Evolutionary conservation across 2,797 vertebrate genomes (phyloP), one percentile per base, ranked within the genome.

Genomic region (Mus minutoides): DNA sequence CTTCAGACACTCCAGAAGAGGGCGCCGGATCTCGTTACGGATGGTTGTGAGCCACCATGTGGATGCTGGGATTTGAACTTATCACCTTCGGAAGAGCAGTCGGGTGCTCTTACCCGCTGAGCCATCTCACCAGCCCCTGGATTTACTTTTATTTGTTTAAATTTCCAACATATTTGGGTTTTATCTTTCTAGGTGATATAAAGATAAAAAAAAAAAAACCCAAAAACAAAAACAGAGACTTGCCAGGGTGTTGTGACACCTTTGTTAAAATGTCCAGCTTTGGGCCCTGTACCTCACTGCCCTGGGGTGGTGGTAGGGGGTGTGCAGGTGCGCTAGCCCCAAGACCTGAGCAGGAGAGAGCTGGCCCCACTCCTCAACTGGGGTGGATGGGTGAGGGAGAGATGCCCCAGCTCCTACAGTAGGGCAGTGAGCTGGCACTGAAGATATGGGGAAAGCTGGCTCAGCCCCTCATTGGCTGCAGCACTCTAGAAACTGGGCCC

Each of bases 131-230:
- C n/a, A n/a, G n/a, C n/a, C n/a, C n/a, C n/a, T n/a, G n/a, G n/a
- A n/a, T 84, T 90, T 54, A 67, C 83, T 84, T 90, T 95, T 92
- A 40, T 85, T 82, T 92, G 21, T 90, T 91, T 96, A 95, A 95
- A 64, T 95, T 46, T 94, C 67, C 54, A 37, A 40, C 17, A 12
- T 26, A 82, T 46, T 71, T 93, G 31, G 67, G 88, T 7, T 94
- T 94, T 84, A 75, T 85, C 43, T 94, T 79, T 26, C 90, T 84
- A 94, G 40, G 54, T 52, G 16, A 90, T 90, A 16, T 78, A 60
- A 92, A 62, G 8, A 54, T 71, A 80, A 82, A 60, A 60, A 60
- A 24, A 60, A 6, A 60, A 60, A 58, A 56, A 17, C n/a, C n/a
- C n/a, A n/a, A 54, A 56, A 56, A 56, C 19, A 58, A 60, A 60